These are phyloP conservation scores for Alentia gelatinosa DNA, from an alignment of 2,888 invertebrate genomes.

Conservation along the genomic window DNA sequence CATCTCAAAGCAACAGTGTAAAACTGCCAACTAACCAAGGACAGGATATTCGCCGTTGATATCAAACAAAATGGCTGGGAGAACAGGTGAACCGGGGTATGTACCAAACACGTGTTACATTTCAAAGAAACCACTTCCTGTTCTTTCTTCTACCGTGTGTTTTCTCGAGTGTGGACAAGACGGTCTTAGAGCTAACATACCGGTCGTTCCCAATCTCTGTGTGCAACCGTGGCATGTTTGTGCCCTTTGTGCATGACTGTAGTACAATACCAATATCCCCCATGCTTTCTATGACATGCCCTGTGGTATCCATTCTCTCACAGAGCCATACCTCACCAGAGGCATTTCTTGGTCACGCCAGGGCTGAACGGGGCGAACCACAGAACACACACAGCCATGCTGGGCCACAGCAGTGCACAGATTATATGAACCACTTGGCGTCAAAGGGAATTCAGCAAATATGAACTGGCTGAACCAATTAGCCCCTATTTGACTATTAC, in stretches of 20 bases:
- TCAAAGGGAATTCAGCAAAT: not conserved
- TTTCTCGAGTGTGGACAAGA: not conserved
- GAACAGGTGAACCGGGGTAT: not conserved
- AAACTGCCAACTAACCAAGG: too few relatives aligned
- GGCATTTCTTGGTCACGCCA: not conserved
- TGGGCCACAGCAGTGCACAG: not conserved
- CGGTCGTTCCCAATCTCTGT: not conserved
- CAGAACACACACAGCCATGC: not conserved
- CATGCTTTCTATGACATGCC: not conserved
- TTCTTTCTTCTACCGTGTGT: not conserved
- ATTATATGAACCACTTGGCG: not conserved
- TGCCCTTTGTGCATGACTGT: too few relatives aligned
- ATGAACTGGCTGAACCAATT: not conserved
- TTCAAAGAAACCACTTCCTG: not conserved
- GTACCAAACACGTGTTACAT: not conserved
- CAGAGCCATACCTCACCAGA: too few relatives aligned
- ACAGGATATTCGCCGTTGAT: too few relatives aligned
- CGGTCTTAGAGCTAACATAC: not conserved
- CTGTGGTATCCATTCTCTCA: not conserved
- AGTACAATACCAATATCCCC: not conserved
- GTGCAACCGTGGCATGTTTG: not conserved
- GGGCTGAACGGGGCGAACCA: not conserved
- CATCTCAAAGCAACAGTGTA: too few relatives aligned
- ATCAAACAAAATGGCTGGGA: too few relatives aligned
- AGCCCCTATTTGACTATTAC: not conserved